These are phyloP conservation scores for Amphimallon solstitiale DNA, from an alignment of 2,888 invertebrate species.

Conservation along the genomic window DNA sequence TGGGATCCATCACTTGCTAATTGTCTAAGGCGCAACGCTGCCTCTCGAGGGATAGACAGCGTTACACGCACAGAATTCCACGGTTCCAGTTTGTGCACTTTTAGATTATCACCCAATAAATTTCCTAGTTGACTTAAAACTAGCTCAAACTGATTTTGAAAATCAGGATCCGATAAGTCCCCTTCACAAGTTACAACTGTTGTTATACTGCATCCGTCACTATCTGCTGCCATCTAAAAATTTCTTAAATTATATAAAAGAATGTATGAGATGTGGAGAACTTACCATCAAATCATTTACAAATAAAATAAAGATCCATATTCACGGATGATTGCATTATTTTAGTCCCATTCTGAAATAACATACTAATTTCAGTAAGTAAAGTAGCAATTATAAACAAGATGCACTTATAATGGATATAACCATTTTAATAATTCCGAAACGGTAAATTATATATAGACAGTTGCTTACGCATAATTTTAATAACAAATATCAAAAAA, in stretches of 20 bases:
- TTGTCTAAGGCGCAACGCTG: slow-evolving; percentile 89
- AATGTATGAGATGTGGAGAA: neutral
- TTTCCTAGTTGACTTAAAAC: slow-evolving; percentile 82
- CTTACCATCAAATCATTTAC: slow-evolving; percentile 40
- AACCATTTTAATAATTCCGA: neutral
- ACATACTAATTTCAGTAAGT: slow-evolving; percentile 34
- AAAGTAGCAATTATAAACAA: slow-evolving; percentile 42
- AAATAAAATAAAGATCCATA: slow-evolving; percentile 33
- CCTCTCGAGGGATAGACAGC: slow-evolving; percentile 96
- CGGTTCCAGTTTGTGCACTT: slow-evolving; percentile 89
- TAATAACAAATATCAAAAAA: slow-evolving; percentile 13
- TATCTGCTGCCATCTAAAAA: slow-evolving; percentile 81
- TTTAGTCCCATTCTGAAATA: slow-evolving; percentile 39
- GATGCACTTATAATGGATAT: slow-evolving; percentile 10
- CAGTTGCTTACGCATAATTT: slow-evolving; percentile 9
- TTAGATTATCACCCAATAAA: slow-evolving; percentile 71
- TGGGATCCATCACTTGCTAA: slow-evolving; percentile 92
- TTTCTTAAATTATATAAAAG: neutral
- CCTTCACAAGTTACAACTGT: slow-evolving; percentile 93
- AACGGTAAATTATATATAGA: neutral
- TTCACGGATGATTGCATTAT: slow-evolving; percentile 33
- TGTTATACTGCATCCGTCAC: slow-evolving; percentile 82
- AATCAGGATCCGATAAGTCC: slow-evolving; percentile 87
- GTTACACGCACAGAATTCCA: slow-evolving; percentile 99
- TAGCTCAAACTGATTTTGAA: slow-evolving; percentile 81